Base-by-base conservation (phyloP, 2,797 vertebrate species). In the Eleutherodactylus coqui region DNA sequence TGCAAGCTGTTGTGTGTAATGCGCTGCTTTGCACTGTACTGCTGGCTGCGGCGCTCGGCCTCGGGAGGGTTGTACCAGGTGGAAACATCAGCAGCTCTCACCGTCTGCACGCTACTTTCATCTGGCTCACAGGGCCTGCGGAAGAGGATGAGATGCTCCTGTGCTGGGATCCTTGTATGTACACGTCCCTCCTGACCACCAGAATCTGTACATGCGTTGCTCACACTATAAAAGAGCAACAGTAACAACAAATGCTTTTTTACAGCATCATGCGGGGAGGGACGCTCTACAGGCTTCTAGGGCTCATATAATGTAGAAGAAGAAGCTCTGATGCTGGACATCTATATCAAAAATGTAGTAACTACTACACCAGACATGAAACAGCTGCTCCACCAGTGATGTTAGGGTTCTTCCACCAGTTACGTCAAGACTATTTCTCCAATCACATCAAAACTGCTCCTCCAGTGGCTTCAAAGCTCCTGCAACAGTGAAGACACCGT, bases 21-120 rank as follows among this genome's bases (percentile, higher is more conserved):
- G 14, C 47, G 16, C 49, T 51, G 16, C 49, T 16, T 2, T 51
- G 49, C 14, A 51, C 14, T 51, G 16, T 51, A 5, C 16, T 51
- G 49, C 17, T 2, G 24, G 53, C 21, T 10, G 53, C 53, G 10
- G 24, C 6, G 24, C 47, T 72, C 14, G 51, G 21, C 51, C 51
- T 78, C 73, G 16, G 24, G 24, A 32, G 32, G 27, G 47, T 41
- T 17, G 58, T 7, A 21, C 47, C 34, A 29, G 27, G 51, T 64
- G 79, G 78, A 85, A 77, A 70, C 69, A 85, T 77, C 83, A 79
- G 45, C 60, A 24, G 38, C 60, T n/a, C 43, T 78, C 45, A 64
- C 43, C 11, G 24, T 27, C 55, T 64, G 43, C 53, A 79, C 64
- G 79, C 76, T 79, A 10, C 45, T 79, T 79, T 58, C 78, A 85